Base-by-base conservation (phyloP, 2,888 invertebrate genomes). In the Drosophila longiperda region DNA sequence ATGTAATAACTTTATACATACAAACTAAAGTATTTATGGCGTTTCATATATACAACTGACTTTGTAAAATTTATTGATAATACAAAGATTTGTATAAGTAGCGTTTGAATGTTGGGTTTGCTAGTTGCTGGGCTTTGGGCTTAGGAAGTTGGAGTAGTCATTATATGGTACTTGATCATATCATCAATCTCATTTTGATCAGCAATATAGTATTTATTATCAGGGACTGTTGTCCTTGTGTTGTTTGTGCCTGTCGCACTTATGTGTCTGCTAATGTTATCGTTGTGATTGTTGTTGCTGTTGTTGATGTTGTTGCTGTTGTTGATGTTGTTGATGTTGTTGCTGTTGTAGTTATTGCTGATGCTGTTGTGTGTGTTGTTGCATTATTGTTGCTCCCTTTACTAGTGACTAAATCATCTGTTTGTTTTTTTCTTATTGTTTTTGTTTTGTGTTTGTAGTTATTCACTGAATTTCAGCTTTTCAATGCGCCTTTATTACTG, bases 391-490 rank as follows among this genome's bases (percentile, higher is more conserved):
- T 68, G 73, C 61, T 83, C 79, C 76, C 55, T 72, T 78, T 65
- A 74, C 75, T 83, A 75, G 68, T 73, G 69, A 70, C 78, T 75
- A 74, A 78, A 73, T 83, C 83, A 80, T 89, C 89, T 86, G 82
- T 80, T 83, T 82, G 87, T 74, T 78, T 78, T 74, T 71, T 87
- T 89, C 71, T 90, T 89, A 87, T 83, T 90, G 81, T 89, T 91
- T 85, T 87, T 87, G 86, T 82, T 88, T 90, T 86, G 85, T 88
- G 82, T 81, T 86, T 89, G 85, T 78, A 86, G 85, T 85, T 83
- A 85, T 90, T 90, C 69, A 87, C 86, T 88, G 90, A 91, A 87
- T 93, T 92, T 93, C 93, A 93, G 93, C 93, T 93, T 89, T 93
- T 93, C 87, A 91, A 85, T 73, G 91, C 89, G 78, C 91, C 92